These are phyloP conservation scores for Ganaspis brasiliensis DNA, from an alignment of 2,888 invertebrate species.

Conservation along the genomic window DNA sequence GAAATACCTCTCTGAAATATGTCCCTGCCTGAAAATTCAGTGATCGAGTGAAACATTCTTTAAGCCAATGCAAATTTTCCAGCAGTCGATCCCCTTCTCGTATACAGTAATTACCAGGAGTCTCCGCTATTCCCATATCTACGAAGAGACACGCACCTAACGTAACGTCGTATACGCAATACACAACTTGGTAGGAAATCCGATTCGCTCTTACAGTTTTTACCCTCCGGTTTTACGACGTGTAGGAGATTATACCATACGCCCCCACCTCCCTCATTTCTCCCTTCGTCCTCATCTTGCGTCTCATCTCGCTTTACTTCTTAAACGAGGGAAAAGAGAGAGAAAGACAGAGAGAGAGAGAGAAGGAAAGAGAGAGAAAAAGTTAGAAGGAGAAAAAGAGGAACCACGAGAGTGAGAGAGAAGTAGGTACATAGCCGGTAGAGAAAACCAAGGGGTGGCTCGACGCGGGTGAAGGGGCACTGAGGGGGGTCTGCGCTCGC, in stretches of 20 bases:
- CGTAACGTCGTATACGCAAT: slow-evolving; percentile 18
- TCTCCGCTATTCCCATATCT: slow-evolving; percentile 51
- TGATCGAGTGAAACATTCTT: slow-evolving; percentile 30
- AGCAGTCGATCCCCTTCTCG: slow-evolving; percentile 13
- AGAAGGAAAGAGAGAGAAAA: slow-evolving; percentile 61
- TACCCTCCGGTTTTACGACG: slow-evolving; percentile 69
- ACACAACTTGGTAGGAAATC: slow-evolving; percentile 58
- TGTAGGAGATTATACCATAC: slow-evolving; percentile 71
- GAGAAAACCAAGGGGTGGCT: slow-evolving; percentile 43
- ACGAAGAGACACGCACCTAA: slow-evolving; percentile 45
- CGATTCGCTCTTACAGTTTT: slow-evolving; percentile 69
- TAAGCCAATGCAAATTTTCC: slow-evolving; percentile 35
- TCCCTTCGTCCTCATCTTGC: slow-evolving; percentile 32
- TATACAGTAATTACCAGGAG: slow-evolving; percentile 29
- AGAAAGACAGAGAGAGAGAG: slow-evolving; percentile 63
- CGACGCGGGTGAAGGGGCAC: slow-evolving; percentile 48
- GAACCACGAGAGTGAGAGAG: slow-evolving; percentile 27
- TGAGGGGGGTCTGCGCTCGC: slow-evolving; percentile 56
- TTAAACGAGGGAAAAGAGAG: slow-evolving; percentile 59
- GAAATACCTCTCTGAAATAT: slow-evolving; percentile 25
- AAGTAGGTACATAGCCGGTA: slow-evolving; percentile 21
- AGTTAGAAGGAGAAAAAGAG: slow-evolving; percentile 57
- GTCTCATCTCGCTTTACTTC: slow-evolving; percentile 56
- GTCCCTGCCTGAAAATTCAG: slow-evolving; percentile 22
- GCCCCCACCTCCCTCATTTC: slow-evolving; percentile 8